Evolutionary conservation across 2,797 vertebrate genomes (phyloP).

Genomic region (Dryobates pubescens): DNA sequence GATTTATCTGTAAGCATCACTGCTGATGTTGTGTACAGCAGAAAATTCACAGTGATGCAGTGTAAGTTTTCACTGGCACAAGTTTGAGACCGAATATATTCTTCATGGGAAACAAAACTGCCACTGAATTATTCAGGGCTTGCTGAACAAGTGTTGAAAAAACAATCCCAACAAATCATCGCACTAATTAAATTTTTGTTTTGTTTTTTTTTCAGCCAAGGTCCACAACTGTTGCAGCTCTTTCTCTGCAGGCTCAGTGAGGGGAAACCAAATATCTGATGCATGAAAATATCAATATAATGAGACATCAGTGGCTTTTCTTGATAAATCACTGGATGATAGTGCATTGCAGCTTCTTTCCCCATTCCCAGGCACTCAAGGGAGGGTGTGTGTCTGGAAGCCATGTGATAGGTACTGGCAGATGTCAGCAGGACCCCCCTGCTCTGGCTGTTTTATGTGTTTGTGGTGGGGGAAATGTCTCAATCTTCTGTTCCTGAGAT

Average conservation of each 20-base stretch:
- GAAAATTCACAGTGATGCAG: not conserved
- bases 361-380: not conserved
- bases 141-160: conserved; percentile 11
- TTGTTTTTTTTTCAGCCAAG: not conserved
- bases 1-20: not conserved
- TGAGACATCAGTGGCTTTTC: not conserved
- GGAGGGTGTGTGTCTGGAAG: not conserved
- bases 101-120: conserved; percentile 1
- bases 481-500: not conserved
- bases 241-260: not conserved
- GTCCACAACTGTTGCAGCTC: not conserved
- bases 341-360: not conserved
- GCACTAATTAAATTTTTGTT: not conserved
- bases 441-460: not conserved
- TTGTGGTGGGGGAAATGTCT: not conserved
- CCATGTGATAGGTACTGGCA: not conserved
- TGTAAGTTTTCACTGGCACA: not conserved
- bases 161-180: not conserved
- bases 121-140: conserved; percentile 10
- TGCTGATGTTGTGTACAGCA: not conserved
- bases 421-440: not conserved
- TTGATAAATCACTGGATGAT: not conserved
- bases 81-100: not conserved
- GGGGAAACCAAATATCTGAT: not conserved
- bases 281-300: not conserved